A percentile compares a stretch with the other conserved stretches of the same genome.
phyloP scores from a whole-genome alignment of 2,113 vertebrate species.

The Oenanthe melanoleuca region DNA sequence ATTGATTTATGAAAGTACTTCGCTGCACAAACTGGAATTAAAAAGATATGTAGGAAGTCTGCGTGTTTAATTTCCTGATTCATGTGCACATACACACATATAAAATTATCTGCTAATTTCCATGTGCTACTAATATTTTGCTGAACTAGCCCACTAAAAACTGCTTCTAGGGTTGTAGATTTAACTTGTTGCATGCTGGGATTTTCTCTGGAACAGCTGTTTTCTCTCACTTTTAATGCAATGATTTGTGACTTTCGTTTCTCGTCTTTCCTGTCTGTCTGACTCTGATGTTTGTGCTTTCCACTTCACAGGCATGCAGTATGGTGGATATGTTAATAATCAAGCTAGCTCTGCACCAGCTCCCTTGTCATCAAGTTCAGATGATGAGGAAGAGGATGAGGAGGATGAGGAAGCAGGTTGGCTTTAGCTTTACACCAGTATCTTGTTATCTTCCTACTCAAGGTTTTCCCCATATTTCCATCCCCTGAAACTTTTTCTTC shows the following conservation, averaged over 20 bases:
- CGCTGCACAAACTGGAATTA: neutral
- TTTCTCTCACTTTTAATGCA: slow-evolving; percentile 73
- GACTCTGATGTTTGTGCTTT: slow-evolving; percentile 85
- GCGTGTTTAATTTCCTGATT: neutral
- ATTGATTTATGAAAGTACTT: neutral
- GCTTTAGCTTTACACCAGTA: slow-evolving; percentile 88
- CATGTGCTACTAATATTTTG: slow-evolving; percentile 19
- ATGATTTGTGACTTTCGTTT: slow-evolving; percentile 71
- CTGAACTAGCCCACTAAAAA: slow-evolving; percentile 3
- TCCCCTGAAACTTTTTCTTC: neutral
- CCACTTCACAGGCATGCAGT: slow-evolving; percentile 92
- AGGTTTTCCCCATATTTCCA: slow-evolving; percentile 39
- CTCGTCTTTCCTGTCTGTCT: slow-evolving; percentile 71
- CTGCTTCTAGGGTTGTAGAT: slow-evolving; percentile 11
- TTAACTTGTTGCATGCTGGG: slow-evolving; percentile 65
- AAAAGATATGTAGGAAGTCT: neutral
- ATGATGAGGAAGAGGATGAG: slow-evolving; percentile 93
- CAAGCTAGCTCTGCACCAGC: slow-evolving; percentile 89
- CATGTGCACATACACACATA: too few species aligned
- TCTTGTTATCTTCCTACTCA: slow-evolving; percentile 67
- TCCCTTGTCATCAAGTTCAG: slow-evolving; percentile 97
- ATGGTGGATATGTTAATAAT: slow-evolving; percentile 95
- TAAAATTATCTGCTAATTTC: neutral
- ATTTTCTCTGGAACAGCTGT: slow-evolving; percentile 61
- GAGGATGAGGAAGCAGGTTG: slow-evolving; percentile 99